phyloP scores from a whole-genome alignment of 2,797 vertebrate species.

The Cryptoblepharus egeriae region DNA sequence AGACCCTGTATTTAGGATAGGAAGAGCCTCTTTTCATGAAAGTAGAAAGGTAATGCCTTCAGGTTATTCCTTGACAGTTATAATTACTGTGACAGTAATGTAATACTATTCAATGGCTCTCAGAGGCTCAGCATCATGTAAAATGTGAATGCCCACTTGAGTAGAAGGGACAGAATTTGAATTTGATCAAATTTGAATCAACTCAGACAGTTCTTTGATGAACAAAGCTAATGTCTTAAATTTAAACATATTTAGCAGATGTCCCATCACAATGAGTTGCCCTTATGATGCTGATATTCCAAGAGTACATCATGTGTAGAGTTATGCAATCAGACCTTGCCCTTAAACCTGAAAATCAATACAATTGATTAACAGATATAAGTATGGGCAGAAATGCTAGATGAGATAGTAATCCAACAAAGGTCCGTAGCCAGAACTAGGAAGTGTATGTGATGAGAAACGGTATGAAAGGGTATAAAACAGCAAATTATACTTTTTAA shows the following conservation, averaged over 20 bases:
- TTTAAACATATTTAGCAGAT: background rate
- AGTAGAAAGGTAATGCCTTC: background rate
- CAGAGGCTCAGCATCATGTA: background rate
- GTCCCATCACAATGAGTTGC: background rate
- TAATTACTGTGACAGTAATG: background rate
- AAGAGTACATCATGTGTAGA: background rate
- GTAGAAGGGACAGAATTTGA: background rate
- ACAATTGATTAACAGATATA: slow-evolving; percentile 22
- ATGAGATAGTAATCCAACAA: slow-evolving; percentile 11
- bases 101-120: background rate
- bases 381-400: background rate
- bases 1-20: background rate
- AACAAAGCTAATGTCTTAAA: background rate
- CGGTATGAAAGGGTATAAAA: background rate
- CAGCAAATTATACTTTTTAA: background rate
- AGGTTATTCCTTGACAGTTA: background rate
- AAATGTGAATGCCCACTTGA: background rate
- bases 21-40: background rate
- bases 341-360: slow-evolving; percentile 39
- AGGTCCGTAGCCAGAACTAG: background rate
- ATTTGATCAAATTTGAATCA: background rate
- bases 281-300: background rate
- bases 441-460: background rate
- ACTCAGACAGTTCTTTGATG: background rate
- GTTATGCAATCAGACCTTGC: slow-evolving; percentile 28